phyloP scores from a whole-genome alignment of 92 coral and sea anemone species.

The Paramuricea clavata region DNA sequence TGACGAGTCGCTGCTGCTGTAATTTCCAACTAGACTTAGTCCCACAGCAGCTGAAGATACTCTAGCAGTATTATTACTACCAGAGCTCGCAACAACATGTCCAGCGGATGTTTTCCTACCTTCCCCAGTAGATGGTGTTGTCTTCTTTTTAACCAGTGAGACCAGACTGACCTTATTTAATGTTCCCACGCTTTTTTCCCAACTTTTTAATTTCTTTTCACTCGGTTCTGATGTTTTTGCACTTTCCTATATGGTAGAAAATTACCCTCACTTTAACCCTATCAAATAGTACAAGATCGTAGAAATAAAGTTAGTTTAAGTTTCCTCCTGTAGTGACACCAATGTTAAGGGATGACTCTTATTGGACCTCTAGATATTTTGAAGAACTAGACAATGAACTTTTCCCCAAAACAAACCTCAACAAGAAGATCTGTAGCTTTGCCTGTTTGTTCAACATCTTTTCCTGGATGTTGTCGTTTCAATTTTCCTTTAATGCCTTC shows the following conservation, averaged over 20 bases:
- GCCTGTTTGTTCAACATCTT: not conserved
- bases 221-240: constrained; percentile 53
- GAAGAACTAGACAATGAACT: no score
- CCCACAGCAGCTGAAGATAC: constrained; percentile 51
- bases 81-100: not conserved
- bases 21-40: constrained; percentile 76
- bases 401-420: constrained; percentile 76
- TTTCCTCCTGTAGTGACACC: not conserved
- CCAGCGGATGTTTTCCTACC: not conserved
- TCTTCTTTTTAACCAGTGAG: constrained; percentile 79
- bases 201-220: constrained; percentile 71
- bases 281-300: not conserved
- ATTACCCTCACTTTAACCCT: not conserved
- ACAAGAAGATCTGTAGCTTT: constrained; percentile 79
- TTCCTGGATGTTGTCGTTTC: constrained; percentile 4
- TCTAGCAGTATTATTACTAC: not conserved
- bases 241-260: constrained; percentile 21
- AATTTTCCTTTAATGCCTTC: constrained; percentile 31
- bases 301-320: not conserved
- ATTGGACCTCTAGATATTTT: no score
- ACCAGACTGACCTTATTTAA: constrained; percentile 71
- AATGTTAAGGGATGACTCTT: not conserved
- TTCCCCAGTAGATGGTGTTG: not conserved
- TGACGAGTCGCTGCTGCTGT: constrained; percentile 79
- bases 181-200: constrained; percentile 80